Conservation (phyloP, 2,888 invertebrate species). For the Amiota mariae region DNA sequence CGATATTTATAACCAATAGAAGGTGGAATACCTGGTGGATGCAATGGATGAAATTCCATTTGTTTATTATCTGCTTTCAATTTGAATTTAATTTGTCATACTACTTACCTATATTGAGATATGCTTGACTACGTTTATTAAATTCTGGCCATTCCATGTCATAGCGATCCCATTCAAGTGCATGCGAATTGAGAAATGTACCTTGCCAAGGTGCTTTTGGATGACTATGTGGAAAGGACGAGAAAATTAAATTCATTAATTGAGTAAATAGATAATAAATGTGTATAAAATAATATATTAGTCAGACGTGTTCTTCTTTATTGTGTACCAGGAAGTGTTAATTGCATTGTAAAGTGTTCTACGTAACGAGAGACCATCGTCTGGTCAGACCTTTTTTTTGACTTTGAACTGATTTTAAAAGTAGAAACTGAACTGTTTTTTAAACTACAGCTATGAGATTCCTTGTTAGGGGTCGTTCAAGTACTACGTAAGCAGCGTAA, state of each 20-base stretch:
- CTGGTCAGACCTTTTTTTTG: too few species aligned
- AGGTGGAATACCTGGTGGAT: conserved; percentile 81
- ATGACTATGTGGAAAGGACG: conserved; percentile 76
- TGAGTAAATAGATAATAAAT: too few species aligned
- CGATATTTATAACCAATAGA: conserved; percentile 84
- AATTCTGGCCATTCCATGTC: conserved; percentile 90
- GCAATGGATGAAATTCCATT: not conserved
- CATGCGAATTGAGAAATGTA: conserved; percentile 78
- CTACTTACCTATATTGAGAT: conserved; percentile 80
- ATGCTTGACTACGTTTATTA: conserved; percentile 82
- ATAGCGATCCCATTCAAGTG: conserved; percentile 80
- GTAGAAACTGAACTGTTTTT: too few species aligned
- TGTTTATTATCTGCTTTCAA: not conserved
- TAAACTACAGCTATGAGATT: too few species aligned
- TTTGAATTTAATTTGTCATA: not conserved
- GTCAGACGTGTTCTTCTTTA: too few species aligned
- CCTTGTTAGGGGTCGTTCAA: too few species aligned
- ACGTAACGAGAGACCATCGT: too few species aligned
- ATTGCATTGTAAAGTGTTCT: too few species aligned
- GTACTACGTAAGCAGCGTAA: too few species aligned
- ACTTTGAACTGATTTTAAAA: too few species aligned
- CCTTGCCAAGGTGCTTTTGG: conserved; percentile 83
- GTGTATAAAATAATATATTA: too few species aligned
- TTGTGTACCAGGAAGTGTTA: too few species aligned
- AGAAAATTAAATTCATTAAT: not conserved